Conservation (phyloP, 2,113 vertebrate genomes). For the Austrofundulus limnaeus region DNA sequence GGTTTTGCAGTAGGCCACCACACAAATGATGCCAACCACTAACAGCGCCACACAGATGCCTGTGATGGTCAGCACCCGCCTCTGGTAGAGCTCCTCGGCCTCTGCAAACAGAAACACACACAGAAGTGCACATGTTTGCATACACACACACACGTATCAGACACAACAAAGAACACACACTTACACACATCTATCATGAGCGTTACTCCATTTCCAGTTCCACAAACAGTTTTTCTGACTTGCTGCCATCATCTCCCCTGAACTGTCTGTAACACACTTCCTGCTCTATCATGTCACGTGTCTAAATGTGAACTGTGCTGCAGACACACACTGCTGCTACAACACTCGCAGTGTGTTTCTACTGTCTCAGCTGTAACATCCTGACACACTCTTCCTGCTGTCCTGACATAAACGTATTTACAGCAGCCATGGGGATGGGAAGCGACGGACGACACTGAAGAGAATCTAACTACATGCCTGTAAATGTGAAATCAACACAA, state of each 20-base stretch:
- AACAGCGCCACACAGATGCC: slow-evolving; percentile 97
- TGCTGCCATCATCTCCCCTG: slow-evolving; percentile 33
- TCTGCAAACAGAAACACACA: slow-evolving; percentile 77
- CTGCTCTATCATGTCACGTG: slow-evolving; percentile 34
- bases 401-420: slow-evolving; percentile 38
- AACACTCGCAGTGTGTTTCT: slow-evolving; percentile 21
- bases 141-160: slow-evolving; percentile 19
- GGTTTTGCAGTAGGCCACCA: slow-evolving; percentile 99
- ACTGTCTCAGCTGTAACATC: slow-evolving; percentile 28
- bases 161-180: neutral
- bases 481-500: slow-evolving; percentile 48
- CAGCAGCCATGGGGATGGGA: slow-evolving; percentile 54
- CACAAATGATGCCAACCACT: slow-evolving; percentile 96
- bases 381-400: slow-evolving; percentile 43
- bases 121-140: slow-evolving; percentile 16
- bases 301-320: slow-evolving; percentile 17
- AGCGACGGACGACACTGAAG: slow-evolving; percentile 36
- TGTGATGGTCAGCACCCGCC: slow-evolving; percentile 95
- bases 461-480: slow-evolving; percentile 62
- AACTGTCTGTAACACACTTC: slow-evolving; percentile 7
- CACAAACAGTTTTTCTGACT: slow-evolving; percentile 28
- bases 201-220: slow-evolving; percentile 44
- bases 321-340: slow-evolving; percentile 22
- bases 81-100: slow-evolving; percentile 97
- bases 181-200: slow-evolving; percentile 57